Evolutionary conservation across 2,888 invertebrate genomes (phyloP), one percentile per base, ranked within the genome.

Genomic region (Coleophora deauratella): DNA sequence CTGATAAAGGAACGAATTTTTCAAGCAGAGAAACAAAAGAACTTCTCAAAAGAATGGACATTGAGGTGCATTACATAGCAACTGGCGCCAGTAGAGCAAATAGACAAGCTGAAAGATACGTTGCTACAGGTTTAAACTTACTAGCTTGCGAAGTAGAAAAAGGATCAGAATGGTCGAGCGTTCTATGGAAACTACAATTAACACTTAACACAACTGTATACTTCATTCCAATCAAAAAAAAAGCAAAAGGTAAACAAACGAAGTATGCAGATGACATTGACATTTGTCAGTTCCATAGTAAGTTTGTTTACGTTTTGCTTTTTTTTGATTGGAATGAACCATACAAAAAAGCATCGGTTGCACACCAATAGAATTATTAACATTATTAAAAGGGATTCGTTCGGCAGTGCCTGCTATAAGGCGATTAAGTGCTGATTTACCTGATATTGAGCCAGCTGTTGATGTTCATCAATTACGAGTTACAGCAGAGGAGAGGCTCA

Each of bases 1-100:
- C 52, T 0, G 52, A 52, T 33, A 33, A 49, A 7, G 51, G 46
- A 4, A 50, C 51, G 1, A 54, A 50, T 41, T 54, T 51, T 45
- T 38, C 13, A 27, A 37, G 33, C 8, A 33, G 8, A 11, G 38
- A 40, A 33, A 34, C 46, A 10, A 30, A 12, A 33, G 7, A 30
- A 1, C 14, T 50, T 6, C 47, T 52, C 36, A 12, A 28, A 30
- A 45, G 46, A 27, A 33, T 43, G 14, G 9, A n/a, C 43, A 46
- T 9, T 33, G 42, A 14, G 47, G 10, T n/a, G 10, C 31, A 31
- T 9, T n/a, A 6, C 3, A 31, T 6, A 31, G 31, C 31, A 9
- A 31, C 31, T 9, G 31, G 31, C n/a, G n/a, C 31, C 9, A 9
- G 10, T n/a, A 9, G 31, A 9, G 31, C 10, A n/a, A 31, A 31